Evolutionary conservation across 1,140 invertebrate species (phyloP).

Genomic region (Diabrotica virgifera): DNA sequence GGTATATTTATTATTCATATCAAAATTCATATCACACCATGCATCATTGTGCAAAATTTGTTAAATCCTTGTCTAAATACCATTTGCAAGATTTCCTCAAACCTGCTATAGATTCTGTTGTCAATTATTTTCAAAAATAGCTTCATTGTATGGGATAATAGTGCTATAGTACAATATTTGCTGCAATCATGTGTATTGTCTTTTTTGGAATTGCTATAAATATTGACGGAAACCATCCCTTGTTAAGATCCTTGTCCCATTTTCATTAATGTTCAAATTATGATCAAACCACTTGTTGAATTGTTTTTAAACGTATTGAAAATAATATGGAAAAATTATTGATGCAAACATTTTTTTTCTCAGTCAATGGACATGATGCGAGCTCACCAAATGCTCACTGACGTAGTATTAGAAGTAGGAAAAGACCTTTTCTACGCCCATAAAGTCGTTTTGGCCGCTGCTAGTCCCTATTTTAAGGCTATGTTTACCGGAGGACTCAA

Average conservation of each 20-base stretch:
- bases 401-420: conserved; percentile 83
- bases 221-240: too few species aligned
- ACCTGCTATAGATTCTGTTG: background rate
- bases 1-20: too few species aligned
- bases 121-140: background rate
- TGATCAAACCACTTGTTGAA: too few species aligned
- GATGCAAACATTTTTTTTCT: conserved; percentile 14
- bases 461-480: conserved; percentile 93
- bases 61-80: background rate
- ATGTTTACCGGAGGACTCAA: conserved; percentile 89
- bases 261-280: too few species aligned
- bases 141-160: background rate
- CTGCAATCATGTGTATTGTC: background rate
- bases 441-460: conserved; percentile 86
- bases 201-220: background rate
- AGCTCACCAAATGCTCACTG: conserved; percentile 84
- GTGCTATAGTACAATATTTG: background rate
- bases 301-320: too few species aligned
- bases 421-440: conserved; percentile 84
- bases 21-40: background rate
- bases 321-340: conserved; percentile 14
- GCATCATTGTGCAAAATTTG: background rate
- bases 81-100: background rate
- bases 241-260: too few species aligned
- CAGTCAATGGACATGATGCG: conserved; percentile 87